Conservation (phyloP, 2,797 vertebrate genomes). For the Myripristis murdjan region DNA sequence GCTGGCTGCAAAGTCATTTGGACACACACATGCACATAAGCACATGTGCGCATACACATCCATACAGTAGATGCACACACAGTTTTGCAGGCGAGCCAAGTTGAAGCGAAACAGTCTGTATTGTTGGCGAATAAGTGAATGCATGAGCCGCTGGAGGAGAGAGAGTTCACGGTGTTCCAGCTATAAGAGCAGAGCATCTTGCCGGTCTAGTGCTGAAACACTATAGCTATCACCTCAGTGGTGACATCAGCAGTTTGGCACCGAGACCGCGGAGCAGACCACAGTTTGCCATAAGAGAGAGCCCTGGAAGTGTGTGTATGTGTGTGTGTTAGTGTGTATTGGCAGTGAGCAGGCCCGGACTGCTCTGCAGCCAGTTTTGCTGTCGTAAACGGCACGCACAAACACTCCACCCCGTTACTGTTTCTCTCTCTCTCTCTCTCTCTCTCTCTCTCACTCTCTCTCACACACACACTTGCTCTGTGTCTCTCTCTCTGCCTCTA, state of each 20-base stretch:
- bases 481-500: constrained; percentile 5
- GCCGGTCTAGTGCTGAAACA: constrained; percentile 26
- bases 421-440: constrained; percentile 25
- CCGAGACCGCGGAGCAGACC: constrained; percentile 9
- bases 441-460: constrained; percentile 2
- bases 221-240: constrained; percentile 39
- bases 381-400: constrained; percentile 49
- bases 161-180: constrained; percentile 34
- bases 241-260: constrained; percentile 69
- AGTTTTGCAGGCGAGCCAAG: constrained; percentile 53
- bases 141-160: constrained; percentile 46
- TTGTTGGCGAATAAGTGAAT: constrained; percentile 70
- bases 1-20: constrained; percentile 78
- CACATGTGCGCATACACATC: constrained; percentile 19
- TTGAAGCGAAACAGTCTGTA: constrained; percentile 53
- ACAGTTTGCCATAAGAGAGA: constrained; percentile 34
- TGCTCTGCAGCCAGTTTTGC: constrained; percentile 45
- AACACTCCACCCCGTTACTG: constrained; percentile 54
- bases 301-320: constrained; percentile 29
- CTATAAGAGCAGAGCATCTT: constrained; percentile 21
- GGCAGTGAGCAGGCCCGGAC: constrained; percentile 29
- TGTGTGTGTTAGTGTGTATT: constrained; percentile 27
- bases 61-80: constrained; percentile 5
- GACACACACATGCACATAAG: constrained; percentile 42
- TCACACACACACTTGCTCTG: no score